phyloP scores from a whole-genome alignment of 1,140 invertebrate genomes.

The Musca vetustissima region DNA sequence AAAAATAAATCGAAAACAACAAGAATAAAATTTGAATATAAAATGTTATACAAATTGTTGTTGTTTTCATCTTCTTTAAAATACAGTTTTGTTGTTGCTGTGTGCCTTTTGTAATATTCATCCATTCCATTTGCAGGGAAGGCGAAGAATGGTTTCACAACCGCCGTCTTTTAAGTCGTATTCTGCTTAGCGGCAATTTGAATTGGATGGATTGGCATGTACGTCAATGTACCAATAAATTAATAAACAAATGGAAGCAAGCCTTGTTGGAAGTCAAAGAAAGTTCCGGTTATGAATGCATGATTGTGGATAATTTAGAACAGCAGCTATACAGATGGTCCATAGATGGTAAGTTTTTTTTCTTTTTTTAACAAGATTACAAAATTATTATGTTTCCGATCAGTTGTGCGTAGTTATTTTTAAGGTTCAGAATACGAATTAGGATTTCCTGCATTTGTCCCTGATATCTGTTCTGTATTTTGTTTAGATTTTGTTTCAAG shows the following conservation, averaged over 20 bases:
- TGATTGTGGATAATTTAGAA: constrained; percentile 61
- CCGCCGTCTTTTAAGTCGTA: constrained; percentile 72
- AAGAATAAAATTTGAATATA: neutral
- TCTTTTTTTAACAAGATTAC: no score
- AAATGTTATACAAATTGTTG: neutral
- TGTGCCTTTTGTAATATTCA: constrained; percentile 11
- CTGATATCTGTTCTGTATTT: no score
- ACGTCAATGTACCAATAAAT: constrained; percentile 40
- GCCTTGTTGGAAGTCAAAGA: constrained; percentile 29
- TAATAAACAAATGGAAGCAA: constrained; percentile 31
- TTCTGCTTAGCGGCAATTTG: constrained; percentile 63
- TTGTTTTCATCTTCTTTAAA: constrained; percentile 10
- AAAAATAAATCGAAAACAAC: neutral
- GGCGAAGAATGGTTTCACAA: constrained; percentile 75
- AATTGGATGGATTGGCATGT: constrained; percentile 54
- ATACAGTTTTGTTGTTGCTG: constrained; percentile 24
- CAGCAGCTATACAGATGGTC: constrained; percentile 74
- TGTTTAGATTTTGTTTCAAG: no score
- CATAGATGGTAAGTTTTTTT: constrained; percentile 64
- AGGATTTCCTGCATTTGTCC: no score
- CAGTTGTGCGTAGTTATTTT: no score
- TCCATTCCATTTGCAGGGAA: constrained; percentile 59
- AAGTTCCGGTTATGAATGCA: constrained; percentile 7
- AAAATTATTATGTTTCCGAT: no score
- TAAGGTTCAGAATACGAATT: no score